These are phyloP conservation scores for Beaufortia kweichowensis DNA, from an alignment of 2,113 vertebrate genomes.

Conservation along the genomic window DNA sequence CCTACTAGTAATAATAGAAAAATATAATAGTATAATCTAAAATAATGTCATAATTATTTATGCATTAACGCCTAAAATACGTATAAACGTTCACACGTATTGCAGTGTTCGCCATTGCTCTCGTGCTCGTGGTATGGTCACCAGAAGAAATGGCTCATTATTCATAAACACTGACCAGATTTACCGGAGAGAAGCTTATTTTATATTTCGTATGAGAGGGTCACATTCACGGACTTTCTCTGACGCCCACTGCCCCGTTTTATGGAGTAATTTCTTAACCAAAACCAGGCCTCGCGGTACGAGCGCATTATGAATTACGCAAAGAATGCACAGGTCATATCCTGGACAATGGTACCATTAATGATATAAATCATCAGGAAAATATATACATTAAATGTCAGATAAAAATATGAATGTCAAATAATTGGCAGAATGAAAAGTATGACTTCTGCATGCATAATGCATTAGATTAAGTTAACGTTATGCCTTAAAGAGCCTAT, in stretches of 20 bases:
- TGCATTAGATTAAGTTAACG: neutral
- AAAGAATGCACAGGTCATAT: constrained; percentile 53
- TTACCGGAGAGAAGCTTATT: constrained; percentile 4
- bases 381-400: constrained; percentile 5
- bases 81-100: neutral
- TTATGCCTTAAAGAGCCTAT: neutral
- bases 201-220: constrained; percentile 2
- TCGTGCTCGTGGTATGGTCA: neutral
- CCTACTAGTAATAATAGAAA: no score
- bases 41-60: neutral
- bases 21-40: no score
- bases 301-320: constrained; percentile 70
- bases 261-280: constrained; percentile 74
- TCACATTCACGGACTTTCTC: constrained; percentile 50
- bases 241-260: constrained; percentile 54
- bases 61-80: neutral
- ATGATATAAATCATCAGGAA: neutral
- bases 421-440: neutral
- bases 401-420: neutral
- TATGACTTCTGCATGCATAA: neutral
- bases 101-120: neutral
- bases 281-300: constrained; percentile 69
- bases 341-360: constrained; percentile 52
- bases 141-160: neutral
- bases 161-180: neutral